A percentile compares a stretch with the other conserved stretches of the same genome.
phyloP scores from a whole-genome alignment of 2,113 vertebrate species.

The Ammodramus savannarum region DNA sequence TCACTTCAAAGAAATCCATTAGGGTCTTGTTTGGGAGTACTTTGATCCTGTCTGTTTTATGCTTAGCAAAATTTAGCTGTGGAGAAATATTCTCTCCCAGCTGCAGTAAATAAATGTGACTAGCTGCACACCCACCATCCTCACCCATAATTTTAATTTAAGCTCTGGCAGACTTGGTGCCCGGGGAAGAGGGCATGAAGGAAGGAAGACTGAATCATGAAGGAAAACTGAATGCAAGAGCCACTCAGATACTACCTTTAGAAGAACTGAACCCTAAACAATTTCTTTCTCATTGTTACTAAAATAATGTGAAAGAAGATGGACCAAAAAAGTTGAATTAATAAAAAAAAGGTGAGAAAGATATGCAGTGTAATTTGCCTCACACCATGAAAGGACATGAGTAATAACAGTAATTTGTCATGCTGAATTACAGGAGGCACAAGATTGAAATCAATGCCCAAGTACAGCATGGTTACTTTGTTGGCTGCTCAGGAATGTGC shows the following conservation, averaged over 20 bases:
- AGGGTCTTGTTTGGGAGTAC: background rate
- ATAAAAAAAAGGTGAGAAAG: background rate
- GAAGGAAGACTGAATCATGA: too few species aligned
- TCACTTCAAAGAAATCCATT: constrained; percentile 45
- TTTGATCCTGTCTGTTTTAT: constrained; percentile 5
- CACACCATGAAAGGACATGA: background rate
- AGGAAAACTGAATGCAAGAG: background rate
- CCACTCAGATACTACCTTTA: background rate
- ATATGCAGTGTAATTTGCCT: background rate
- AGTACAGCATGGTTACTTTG: background rate
- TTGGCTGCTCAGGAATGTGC: background rate
- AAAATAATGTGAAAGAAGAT: background rate
- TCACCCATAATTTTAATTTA: background rate
- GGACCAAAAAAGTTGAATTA: background rate
- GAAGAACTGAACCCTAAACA: background rate
- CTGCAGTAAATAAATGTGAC: background rate
- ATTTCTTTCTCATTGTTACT: background rate
- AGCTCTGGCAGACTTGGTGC: background rate
- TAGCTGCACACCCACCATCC: background rate
- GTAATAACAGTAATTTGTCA: background rate
- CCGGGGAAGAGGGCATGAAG: too few species aligned
- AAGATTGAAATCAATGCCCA: background rate
- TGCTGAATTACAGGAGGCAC: background rate
- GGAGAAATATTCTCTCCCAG: background rate
- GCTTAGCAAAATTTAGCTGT: background rate